Base-by-base conservation (phyloP, 2,797 vertebrate species). In the Anas georgica region DNA sequence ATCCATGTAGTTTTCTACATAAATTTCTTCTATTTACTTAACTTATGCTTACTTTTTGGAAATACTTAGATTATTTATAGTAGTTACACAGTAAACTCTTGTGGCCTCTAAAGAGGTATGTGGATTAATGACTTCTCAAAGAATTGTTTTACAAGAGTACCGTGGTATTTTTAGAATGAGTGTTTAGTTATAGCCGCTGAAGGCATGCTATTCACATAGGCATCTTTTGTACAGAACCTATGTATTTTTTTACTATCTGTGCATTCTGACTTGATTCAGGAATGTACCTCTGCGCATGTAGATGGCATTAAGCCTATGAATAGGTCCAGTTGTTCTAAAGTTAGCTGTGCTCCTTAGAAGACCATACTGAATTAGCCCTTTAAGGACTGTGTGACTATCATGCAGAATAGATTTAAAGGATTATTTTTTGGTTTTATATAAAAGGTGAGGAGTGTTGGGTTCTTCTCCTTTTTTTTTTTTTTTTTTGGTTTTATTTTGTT, bases 401-500 rank as follows among this genome's bases (percentile, higher is more conserved):
- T 87, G 66, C 69, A 85, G 88, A 95, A 94, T 69, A 96, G 43
- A 87, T 91, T 94, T 75, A 79, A 89, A 94, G 46, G 72, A 87
- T 91, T 46, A 23, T 25, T 14, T 7, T 96, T 87, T 85, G n/a
- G 48, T 80, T 96, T 96, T 88, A 63, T 91, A 66, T 70, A 83
- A 94, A 94, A 85, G 68, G 80, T 86, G 64, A 92, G 48, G 43
- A 91, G 43, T 73, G 63, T 35, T 52, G 20, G 41, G 37, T 18
- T 63, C 37, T 35, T 33, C 13, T 63, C 8, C 14, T 52, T 1
- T 2, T 20, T 60, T 90, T 6, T 6, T 39, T 41, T 77, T 68
- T 25, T 86, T 10, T 46, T 66, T 59, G 41, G 62, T 83, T 95
- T 93, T 83, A 94, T 97, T 95, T 69, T 60, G 96, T 97, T 97